Base-by-base conservation (phyloP, 2,888 invertebrate species). In the Seira sanloemensis region DNA sequence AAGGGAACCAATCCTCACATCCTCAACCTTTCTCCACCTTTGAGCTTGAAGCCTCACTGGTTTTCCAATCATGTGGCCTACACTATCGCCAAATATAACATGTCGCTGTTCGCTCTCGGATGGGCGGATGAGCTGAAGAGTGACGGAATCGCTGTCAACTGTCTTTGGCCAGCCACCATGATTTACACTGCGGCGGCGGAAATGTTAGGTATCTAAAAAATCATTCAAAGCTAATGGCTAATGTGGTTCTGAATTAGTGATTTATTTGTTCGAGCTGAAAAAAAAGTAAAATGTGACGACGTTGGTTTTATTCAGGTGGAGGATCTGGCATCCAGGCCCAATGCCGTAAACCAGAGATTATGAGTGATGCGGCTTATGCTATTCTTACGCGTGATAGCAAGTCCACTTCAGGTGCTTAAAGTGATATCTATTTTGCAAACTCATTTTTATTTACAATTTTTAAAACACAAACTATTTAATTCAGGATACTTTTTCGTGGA, bases 81-180 rank as follows among this genome's bases (percentile, higher is more conserved):
- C 91, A 98, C 98, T 0, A 98, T 98, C 95, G 97, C 99, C 1
- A 99, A 99, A 91, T 99, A 97, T 91, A 98, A 98, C 23, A 98
- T 98, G 98, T 98, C 98, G 0, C 97, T 99, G 97, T 98, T 98
- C 91, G 98, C 96, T 0, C 92, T 99, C 16, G 98, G 99, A 18
- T 98, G 98, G 97, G 94, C 97, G n/a, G 96, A 95, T 87, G 99
- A 99, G 92, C 96, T 98, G 90, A 94, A 94, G 90, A 93, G 93
- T 0, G 93, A 94, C 88, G 95, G 95, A 82, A 95, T 99, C 86
- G 97, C 95, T 18, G 98, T 98, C 12, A 99, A 99, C 92, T 97
- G 98, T 0, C 93, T 99, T 0, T 99, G 99, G 99, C 99, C 99
- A 0, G 94, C 94, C 91, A 98, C 98, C 89, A 95, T 96, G 7